Percentiles rank a stretch among this genome's conserved stretches.
phyloP scores from a whole-genome alignment of 2,888 invertebrate genomes.

The Amiota communis region DNA sequence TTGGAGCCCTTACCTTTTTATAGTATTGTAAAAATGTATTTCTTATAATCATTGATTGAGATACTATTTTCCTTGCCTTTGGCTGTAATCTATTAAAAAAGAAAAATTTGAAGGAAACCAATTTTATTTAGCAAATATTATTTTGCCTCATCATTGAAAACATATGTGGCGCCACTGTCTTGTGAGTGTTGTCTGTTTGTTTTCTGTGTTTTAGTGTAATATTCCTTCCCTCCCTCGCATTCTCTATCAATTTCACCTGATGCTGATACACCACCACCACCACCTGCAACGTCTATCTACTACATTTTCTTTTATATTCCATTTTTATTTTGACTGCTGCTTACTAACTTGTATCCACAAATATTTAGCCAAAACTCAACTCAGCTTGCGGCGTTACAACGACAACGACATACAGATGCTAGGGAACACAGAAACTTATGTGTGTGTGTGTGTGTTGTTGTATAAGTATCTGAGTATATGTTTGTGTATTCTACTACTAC shows the following conservation, averaged over 20 bases:
- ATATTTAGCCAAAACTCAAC: conserved; percentile 55
- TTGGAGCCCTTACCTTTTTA: no score
- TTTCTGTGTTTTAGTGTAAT: no score
- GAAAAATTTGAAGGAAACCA: neutral
- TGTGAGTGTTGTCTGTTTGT: neutral
- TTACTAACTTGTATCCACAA: neutral
- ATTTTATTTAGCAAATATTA: conserved; percentile 27
- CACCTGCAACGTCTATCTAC: no score
- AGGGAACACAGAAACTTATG: conserved; percentile 6
- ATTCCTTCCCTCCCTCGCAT: neutral
- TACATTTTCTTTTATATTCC: no score
- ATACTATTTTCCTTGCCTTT: neutral
- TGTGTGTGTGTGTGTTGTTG: conserved; percentile 15
- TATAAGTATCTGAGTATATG: conserved; percentile 36
- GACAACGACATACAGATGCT: conserved; percentile 46
- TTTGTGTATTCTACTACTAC: conserved; percentile 52
- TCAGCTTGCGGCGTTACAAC: conserved; percentile 60
- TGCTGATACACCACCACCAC: no score
- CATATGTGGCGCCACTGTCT: neutral
- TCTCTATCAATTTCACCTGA: neutral
- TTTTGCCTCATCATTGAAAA: conserved; percentile 20
- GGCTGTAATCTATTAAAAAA: conserved; percentile 17
- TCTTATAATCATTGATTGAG: no score
- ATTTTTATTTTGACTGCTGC: no score
- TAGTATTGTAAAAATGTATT: no score